Evolutionary conservation across 2,113 vertebrate genomes (phyloP), one percentile per base, ranked within the genome.

Genomic region (Lagenorhynchus albirostris): DNA sequence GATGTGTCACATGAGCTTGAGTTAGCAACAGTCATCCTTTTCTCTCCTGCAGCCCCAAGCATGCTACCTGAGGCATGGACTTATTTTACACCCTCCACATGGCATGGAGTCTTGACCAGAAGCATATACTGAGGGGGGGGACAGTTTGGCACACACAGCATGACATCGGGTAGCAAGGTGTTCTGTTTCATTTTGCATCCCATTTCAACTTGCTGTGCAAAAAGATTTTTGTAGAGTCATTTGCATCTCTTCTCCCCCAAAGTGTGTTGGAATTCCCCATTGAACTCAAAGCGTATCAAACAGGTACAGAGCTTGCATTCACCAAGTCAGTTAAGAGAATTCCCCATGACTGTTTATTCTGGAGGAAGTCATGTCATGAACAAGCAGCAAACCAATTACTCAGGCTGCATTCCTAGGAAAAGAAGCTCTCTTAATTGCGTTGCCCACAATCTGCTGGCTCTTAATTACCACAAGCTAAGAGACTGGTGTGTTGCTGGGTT

Each of bases 331-430:
- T 74, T 84, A 93, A 63, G 84, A 95, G 86, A 96, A 94, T 86
- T 73, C 71, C 81, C 82, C 53, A 0, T 70, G 92, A 91, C 92
- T 58, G 58, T 94, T 97, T 89, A 81, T 95, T 97, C 96, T 95
- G 70, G 84, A 65, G 53, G 94, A 92, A 97, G 47, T 76, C 2
- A 1, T 97, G 92, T 94, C 97, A 82, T 98, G 96, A 97, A 67
- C 74, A 93, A 97, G 84, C 82, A 88, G 92, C 96, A 97, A 94
- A 81, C 94, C 96, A 95, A 89, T 97, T 95, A 95, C 92, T 96
- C 13, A 17, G 76, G 50, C 82, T 85, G 87, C 89, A 55, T 95
- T 98, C 88, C 87, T 89, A 73, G 95, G 60, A 12, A 81, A 70
- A 70, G 91, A 88, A 79, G 88, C 88, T 50, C 50, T 95, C 87